phyloP scores from a whole-genome alignment of 1,140 invertebrate species.

The Brachionus sp. region DNA sequence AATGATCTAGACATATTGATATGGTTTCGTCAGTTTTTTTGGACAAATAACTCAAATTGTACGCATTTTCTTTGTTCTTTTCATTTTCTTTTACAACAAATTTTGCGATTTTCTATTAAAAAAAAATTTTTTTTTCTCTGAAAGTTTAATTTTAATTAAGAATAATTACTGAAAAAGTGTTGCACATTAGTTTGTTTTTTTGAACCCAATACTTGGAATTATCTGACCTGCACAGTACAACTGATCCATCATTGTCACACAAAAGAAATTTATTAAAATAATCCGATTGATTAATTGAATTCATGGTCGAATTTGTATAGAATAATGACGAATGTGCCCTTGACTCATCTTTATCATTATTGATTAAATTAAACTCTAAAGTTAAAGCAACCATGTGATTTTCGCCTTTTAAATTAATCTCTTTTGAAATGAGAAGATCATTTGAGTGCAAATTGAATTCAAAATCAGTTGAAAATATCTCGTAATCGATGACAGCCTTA shows the following conservation, averaged over 20 bases:
- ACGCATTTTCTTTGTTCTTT: neutral
- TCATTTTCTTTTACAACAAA: neutral
- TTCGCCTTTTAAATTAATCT: slow-evolving; percentile 31
- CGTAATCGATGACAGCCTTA: neutral
- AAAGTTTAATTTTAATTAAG: too few relatives aligned
- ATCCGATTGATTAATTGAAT: slow-evolving; percentile 15
- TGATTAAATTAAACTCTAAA: slow-evolving; percentile 28
- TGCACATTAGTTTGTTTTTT: slow-evolving; percentile 42
- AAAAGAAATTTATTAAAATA: slow-evolving; percentile 44
- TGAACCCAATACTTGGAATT: slow-evolving; percentile 30
- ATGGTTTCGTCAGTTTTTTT: neutral
- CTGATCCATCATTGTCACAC: slow-evolving; percentile 34
- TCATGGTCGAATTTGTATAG: slow-evolving; percentile 20
- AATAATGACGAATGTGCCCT: slow-evolving; percentile 23
- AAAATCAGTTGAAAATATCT: slow-evolving; percentile 15
- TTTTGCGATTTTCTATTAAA: slow-evolving; percentile 11
- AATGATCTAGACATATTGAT: neutral
- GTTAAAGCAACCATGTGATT: slow-evolving; percentile 36
- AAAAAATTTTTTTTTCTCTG: too few relatives aligned
- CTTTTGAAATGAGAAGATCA: slow-evolving; percentile 19
- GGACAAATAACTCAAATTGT: neutral
- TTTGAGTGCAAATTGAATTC: slow-evolving; percentile 23
- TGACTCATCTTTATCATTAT: slow-evolving; percentile 41
- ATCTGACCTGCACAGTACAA: slow-evolving; percentile 23
- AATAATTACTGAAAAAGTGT: slow-evolving; percentile 34